phyloP scores from a whole-genome alignment of 2,888 invertebrate genomes.

The Unio delphinus region DNA sequence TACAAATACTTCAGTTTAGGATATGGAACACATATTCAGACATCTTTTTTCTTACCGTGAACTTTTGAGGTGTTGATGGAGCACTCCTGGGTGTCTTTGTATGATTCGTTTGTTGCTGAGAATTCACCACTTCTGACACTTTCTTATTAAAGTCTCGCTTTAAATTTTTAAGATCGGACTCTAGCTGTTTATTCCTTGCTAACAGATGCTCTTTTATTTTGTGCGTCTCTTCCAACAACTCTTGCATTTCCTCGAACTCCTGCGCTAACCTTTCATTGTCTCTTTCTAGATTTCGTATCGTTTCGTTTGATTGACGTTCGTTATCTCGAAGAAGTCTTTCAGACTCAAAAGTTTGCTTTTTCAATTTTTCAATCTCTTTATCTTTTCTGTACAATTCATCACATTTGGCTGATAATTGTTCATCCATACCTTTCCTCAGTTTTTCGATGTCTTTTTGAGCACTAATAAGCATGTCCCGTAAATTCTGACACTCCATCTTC shows the following conservation, averaged over 20 bases:
- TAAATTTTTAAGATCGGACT: slow-evolving; percentile 58
- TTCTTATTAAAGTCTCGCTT: slow-evolving; percentile 58
- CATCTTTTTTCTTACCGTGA: slow-evolving; percentile 21
- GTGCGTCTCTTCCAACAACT: slow-evolving; percentile 54
- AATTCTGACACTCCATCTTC: slow-evolving; percentile 58
- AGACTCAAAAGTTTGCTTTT: slow-evolving; percentile 40
- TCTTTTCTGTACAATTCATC: slow-evolving; percentile 52
- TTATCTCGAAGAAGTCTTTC: slow-evolving; percentile 55
- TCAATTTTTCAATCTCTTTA: slow-evolving; percentile 50
- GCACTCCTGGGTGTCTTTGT: slow-evolving; percentile 24
- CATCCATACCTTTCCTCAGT: slow-evolving; percentile 51
- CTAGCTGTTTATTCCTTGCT: slow-evolving; percentile 57
- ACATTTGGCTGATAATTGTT: slow-evolving; percentile 47
- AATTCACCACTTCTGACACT: slow-evolving; percentile 45
- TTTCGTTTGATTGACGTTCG: slow-evolving; percentile 40
- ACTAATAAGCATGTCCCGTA: slow-evolving; percentile 63
- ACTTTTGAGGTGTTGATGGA: slow-evolving; percentile 11
- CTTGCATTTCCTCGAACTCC: slow-evolving; percentile 55
- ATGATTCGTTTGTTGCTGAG: slow-evolving; percentile 32
- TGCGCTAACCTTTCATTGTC: slow-evolving; percentile 52
- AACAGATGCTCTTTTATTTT: slow-evolving; percentile 51
- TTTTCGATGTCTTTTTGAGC: slow-evolving; percentile 66
- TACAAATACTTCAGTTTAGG: neutral
- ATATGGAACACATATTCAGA: neutral
- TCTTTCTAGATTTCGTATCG: slow-evolving; percentile 49